phyloP scores from a whole-genome alignment of 2,888 invertebrate genomes.

The Parnassius apollo region DNA sequence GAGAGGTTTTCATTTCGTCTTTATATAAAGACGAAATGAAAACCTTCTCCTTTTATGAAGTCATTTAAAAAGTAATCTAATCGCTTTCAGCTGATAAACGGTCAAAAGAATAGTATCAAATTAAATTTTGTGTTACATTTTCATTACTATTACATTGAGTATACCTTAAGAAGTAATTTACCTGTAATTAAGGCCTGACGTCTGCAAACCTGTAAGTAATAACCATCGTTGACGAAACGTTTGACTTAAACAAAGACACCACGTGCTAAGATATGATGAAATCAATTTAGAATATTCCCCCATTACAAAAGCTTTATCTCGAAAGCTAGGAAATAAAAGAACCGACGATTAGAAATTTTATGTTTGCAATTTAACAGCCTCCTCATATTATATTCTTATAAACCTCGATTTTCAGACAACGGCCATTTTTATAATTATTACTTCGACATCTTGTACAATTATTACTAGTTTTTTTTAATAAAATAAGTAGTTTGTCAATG shows the following conservation, averaged over 20 bases:
- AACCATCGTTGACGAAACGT: slow-evolving; percentile 29
- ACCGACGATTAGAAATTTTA: slow-evolving; percentile 81
- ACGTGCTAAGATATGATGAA: slow-evolving; percentile 79
- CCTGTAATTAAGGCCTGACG: slow-evolving; percentile 6
- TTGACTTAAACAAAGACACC: slow-evolving; percentile 68
- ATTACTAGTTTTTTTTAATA: no score
- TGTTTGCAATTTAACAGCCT: slow-evolving; percentile 75
- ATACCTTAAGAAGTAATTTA: slow-evolving; percentile 6
- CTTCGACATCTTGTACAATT: no score
- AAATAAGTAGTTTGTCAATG: no score
- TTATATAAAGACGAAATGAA: no score
- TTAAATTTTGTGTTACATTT: no score
- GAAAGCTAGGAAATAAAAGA: slow-evolving; percentile 57
- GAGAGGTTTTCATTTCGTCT: no score
- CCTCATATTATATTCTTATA: slow-evolving; percentile 48
- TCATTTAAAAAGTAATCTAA: no score
- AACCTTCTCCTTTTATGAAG: no score
- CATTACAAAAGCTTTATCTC: slow-evolving; percentile 77
- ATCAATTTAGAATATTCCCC: slow-evolving; percentile 76
- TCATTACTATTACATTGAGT: background rate
- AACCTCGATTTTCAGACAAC: slow-evolving; percentile 46
- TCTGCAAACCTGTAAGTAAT: slow-evolving; percentile 25
- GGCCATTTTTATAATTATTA: slow-evolving; percentile 21
- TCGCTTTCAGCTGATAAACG: no score
- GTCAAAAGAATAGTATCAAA: no score